A percentile compares a stretch with the other conserved stretches of the same genome.
phyloP scores from a whole-genome alignment of 2,113 vertebrate genomes.

The Pipa parva region DNA sequence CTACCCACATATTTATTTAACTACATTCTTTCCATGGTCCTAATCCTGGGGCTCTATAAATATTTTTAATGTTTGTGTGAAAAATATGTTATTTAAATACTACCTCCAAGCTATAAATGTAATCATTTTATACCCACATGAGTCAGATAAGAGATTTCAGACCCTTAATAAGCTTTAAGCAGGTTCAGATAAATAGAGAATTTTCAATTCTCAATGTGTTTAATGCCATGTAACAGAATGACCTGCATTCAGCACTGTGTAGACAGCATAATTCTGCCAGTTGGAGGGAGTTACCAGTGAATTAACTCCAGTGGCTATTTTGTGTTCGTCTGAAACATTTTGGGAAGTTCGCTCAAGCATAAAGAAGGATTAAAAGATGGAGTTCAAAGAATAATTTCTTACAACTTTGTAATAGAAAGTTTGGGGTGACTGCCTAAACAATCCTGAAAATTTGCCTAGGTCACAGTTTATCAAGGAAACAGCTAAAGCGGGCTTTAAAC shows the following conservation, averaged over 20 bases:
- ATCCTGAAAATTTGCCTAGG: background rate
- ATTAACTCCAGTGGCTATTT: conserved; percentile 4
- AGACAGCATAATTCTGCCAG: conserved; percentile 10
- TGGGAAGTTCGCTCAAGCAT: background rate
- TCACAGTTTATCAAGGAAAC: too few relatives aligned
- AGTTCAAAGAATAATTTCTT: background rate
- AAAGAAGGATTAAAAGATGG: background rate
- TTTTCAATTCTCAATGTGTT: conserved; percentile 9
- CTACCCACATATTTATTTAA: conserved; percentile 42
- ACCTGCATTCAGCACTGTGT: background rate
- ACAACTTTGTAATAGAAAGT: background rate
- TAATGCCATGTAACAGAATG: conserved; percentile 9
- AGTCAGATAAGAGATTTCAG: conserved; percentile 17
- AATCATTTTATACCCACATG: conserved; percentile 23
- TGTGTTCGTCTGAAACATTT: conserved; percentile 7
- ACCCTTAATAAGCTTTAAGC: conserved; percentile 25
- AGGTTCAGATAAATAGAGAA: conserved; percentile 1
- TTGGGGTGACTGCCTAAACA: background rate
- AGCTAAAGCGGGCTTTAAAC: too few relatives aligned
- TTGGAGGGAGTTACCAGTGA: background rate
- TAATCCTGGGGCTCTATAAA: conserved; percentile 32
- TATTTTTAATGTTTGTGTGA: conserved; percentile 37
- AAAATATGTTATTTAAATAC: conserved; percentile 20
- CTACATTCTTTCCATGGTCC: conserved; percentile 3
- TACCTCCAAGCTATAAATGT: conserved; percentile 22